Evolutionary conservation across 2,797 vertebrate genomes (phyloP).

Genomic region (Tadarida brasiliensis): DNA sequence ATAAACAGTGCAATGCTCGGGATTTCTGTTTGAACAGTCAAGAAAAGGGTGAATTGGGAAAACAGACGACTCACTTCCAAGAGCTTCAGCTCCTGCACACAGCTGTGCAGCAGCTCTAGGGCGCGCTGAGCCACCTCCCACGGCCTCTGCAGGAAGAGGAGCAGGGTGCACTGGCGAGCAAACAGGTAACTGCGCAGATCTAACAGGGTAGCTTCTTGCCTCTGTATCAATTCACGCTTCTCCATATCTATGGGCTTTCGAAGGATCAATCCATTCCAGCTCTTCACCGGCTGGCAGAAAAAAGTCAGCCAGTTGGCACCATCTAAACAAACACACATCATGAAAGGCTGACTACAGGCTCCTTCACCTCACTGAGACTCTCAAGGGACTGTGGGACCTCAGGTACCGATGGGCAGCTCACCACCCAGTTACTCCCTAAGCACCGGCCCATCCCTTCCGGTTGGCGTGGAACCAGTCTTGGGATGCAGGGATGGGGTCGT

Average conservation of each 20-base stretch:
- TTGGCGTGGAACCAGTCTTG: background rate
- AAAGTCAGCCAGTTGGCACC: constrained; percentile 98
- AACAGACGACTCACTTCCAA: constrained; percentile 91
- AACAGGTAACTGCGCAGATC: constrained; percentile 98
- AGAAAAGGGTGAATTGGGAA: background rate
- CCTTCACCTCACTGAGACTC: background rate
- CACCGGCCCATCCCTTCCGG: background rate
- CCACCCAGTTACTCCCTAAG: rapidly evolving
- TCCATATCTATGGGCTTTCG: constrained; percentile 99
- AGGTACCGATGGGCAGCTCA: background rate
- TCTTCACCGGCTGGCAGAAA: constrained; percentile 96
- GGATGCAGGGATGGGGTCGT: rapidly evolving
- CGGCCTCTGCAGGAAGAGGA: constrained; percentile 97
- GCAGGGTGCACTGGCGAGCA: constrained; percentile 97
- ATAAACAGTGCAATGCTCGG: background rate
- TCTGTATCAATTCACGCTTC: constrained; percentile 96
- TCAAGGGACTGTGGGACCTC: background rate
- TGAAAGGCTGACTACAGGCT: constrained; percentile 25
- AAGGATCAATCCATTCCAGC: constrained; percentile 96
- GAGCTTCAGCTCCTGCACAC: constrained; percentile 96
- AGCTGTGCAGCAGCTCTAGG: constrained; percentile 97
- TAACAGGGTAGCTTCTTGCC: constrained; percentile 93
- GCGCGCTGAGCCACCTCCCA: constrained; percentile 98
- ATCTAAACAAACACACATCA: constrained; percentile 89
- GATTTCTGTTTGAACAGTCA: background rate